Evolutionary conservation across 1,140 invertebrate genomes (phyloP).

Genomic region (Ladona fulva): DNA sequence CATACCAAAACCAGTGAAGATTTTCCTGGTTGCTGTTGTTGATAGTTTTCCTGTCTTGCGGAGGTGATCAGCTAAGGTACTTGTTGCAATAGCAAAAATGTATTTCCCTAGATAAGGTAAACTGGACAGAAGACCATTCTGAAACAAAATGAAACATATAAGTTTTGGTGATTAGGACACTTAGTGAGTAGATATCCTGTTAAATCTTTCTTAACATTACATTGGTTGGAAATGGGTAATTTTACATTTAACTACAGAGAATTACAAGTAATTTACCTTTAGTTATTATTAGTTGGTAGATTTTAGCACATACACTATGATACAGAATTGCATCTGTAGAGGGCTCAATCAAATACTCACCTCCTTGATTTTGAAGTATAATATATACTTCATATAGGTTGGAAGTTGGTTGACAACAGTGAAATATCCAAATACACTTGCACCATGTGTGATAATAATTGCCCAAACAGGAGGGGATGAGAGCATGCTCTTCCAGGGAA

Average conservation of each 20-base stretch:
- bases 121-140: slow-evolving; percentile 82
- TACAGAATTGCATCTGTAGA: too few species aligned
- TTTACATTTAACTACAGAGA: neutral
- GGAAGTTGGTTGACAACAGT: slow-evolving; percentile 89
- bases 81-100: slow-evolving; percentile 58
- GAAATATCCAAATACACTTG: slow-evolving; percentile 91
- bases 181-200: neutral
- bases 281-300: too few species aligned
- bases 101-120: slow-evolving; percentile 82
- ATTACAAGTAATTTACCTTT: too few species aligned
- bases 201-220: slow-evolving; percentile 1
- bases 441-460: slow-evolving; percentile 79
- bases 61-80: slow-evolving; percentile 58
- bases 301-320: too few species aligned
- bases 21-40: slow-evolving; percentile 58
- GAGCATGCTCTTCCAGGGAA: slow-evolving; percentile 73
- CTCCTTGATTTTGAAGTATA: slow-evolving; percentile 78
- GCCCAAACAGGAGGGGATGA: slow-evolving; percentile 83
- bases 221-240: too few species aligned
- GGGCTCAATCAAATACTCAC: slow-evolving; percentile 45
- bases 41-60: slow-evolving; percentile 50
- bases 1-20: slow-evolving; percentile 55
- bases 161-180: too few species aligned
- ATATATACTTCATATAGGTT: slow-evolving; percentile 84
- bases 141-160: slow-evolving; percentile 24